A percentile compares a stretch with the other conserved stretches of the same genome.
Conservation (phyloP, 2,113 vertebrate species). For the Eubucco bourcierii region DNA sequence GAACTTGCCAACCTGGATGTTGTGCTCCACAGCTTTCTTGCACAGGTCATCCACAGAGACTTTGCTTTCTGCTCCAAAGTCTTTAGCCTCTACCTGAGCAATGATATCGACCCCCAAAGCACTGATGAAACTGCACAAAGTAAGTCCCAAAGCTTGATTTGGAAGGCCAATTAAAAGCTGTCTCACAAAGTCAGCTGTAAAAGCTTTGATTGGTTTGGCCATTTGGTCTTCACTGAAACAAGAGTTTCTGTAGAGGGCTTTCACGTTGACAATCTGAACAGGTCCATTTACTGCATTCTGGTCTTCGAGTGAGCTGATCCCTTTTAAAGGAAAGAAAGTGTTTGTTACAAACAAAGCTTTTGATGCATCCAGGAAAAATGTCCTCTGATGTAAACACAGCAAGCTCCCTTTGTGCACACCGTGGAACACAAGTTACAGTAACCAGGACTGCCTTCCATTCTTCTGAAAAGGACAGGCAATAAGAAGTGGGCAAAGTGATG, state of each 20-base stretch:
- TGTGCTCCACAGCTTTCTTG: slow-evolving; percentile 94
- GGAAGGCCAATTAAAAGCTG: slow-evolving; percentile 97
- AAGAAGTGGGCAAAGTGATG: neutral
- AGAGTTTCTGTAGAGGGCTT: slow-evolving; percentile 86
- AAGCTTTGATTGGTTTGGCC: slow-evolving; percentile 94
- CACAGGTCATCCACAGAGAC: slow-evolving; percentile 95
- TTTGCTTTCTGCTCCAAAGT: slow-evolving; percentile 95
- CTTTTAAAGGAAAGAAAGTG: slow-evolving; percentile 53
- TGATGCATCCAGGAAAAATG: neutral
- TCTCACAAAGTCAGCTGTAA: slow-evolving; percentile 95
- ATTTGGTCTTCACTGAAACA: slow-evolving; percentile 96
- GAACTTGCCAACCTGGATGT: slow-evolving; percentile 85
- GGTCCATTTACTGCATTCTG: slow-evolving; percentile 88
- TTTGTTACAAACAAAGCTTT: neutral
- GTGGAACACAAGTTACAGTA: neutral
- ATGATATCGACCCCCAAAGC: slow-evolving; percentile 91
- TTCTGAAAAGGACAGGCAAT: neutral
- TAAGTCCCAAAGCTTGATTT: slow-evolving; percentile 90
- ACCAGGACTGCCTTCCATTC: neutral
- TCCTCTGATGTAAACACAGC: neutral
- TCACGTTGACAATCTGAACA: slow-evolving; percentile 82
- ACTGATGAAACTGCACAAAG: slow-evolving; percentile 92
- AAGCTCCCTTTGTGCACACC: neutral
- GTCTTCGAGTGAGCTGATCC: slow-evolving; percentile 83
- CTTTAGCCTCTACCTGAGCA: slow-evolving; percentile 93